A percentile compares a stretch with the other conserved stretches of the same genome.
These are phyloP conservation scores for Malacosoma neustria DNA, from an alignment of 2,888 invertebrate species.

Conservation along the genomic window DNA sequence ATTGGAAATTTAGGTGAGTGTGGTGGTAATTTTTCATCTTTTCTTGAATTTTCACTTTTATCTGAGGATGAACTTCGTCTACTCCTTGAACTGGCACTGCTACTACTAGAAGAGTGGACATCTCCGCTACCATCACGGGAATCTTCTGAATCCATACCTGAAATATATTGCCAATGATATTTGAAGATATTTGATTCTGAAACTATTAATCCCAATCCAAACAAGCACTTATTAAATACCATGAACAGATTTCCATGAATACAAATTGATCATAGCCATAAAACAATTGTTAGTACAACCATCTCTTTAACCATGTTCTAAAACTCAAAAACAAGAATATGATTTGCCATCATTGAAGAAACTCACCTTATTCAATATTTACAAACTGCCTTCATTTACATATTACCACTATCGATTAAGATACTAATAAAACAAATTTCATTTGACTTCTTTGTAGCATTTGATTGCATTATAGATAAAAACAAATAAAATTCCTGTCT, in stretches of 20 bases:
- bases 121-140: conserved; percentile 67
- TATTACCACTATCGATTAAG: too few relatives aligned
- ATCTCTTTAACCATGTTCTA: conserved; percentile 8
- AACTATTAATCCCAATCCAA: conserved; percentile 25
- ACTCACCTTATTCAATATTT: neutral
- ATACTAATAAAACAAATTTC: too few relatives aligned
- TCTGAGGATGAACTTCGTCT: conserved; percentile 57
- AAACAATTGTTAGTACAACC: conserved; percentile 28
- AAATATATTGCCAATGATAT: conserved; percentile 26
- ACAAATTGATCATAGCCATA: conserved; percentile 11
- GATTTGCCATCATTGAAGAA: conserved; percentile 3
- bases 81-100: conserved; percentile 63
- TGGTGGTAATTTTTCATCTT: conserved; percentile 46
- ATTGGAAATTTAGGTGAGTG: conserved; percentile 26
- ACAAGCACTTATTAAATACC: conserved; percentile 31
- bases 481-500: too few relatives aligned
- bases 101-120: conserved; percentile 60
- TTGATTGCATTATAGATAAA: too few relatives aligned
- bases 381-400: too few relatives aligned
- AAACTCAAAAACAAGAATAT: neutral
- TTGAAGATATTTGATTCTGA: neutral
- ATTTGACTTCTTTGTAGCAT: too few relatives aligned
- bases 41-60: conserved; percentile 50
- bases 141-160: conserved; percentile 78
- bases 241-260: too few relatives aligned